Percentiles rank a stretch among this genome's conserved stretches.
Conservation (phyloP, 2,113 vertebrate species). For the Zosterops pallidus region DNA sequence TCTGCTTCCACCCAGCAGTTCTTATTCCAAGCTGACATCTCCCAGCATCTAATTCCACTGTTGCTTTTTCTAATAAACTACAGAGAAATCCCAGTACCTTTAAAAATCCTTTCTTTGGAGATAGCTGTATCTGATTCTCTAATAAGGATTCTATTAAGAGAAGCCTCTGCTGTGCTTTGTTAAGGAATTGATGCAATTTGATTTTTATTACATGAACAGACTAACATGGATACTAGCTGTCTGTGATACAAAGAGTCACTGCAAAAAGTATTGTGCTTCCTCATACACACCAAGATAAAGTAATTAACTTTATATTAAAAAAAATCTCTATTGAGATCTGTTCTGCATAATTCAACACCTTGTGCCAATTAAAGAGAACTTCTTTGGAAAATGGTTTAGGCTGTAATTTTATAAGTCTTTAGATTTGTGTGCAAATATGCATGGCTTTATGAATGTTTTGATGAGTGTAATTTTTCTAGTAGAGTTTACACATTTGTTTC, state of each 20-base stretch:
- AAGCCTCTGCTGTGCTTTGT: conserved; percentile 50
- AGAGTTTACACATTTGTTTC: background rate
- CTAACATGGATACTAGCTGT: conserved; percentile 41
- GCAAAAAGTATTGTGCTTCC: conserved; percentile 39
- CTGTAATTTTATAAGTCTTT: conserved; percentile 19
- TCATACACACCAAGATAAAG: conserved; percentile 55
- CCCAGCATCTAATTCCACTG: conserved; percentile 24
- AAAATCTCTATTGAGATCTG: conserved; percentile 46
- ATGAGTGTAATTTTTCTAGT: conserved; percentile 18
- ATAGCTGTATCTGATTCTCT: conserved; percentile 52
- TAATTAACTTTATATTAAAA: conserved; percentile 64
- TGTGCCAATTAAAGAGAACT: conserved; percentile 46
- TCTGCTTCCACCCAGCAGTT: background rate
- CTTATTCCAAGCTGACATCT: background rate
- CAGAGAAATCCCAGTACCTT: conserved; percentile 38
- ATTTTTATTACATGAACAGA: conserved; percentile 66
- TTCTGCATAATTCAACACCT: conserved; percentile 62
- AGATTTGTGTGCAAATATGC: background rate
- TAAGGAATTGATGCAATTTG: conserved; percentile 68
- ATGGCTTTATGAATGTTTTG: background rate
- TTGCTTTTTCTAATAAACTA: conserved; percentile 49
- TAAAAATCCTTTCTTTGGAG: conserved; percentile 38
- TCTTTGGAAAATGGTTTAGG: conserved; percentile 24
- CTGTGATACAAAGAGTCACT: conserved; percentile 22
- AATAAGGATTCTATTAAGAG: conserved; percentile 59